A percentile compares a stretch with the other conserved stretches of the same genome.
Conservation (phyloP, 2,113 vertebrate genomes). For the Xiphorhynchus elegans region DNA sequence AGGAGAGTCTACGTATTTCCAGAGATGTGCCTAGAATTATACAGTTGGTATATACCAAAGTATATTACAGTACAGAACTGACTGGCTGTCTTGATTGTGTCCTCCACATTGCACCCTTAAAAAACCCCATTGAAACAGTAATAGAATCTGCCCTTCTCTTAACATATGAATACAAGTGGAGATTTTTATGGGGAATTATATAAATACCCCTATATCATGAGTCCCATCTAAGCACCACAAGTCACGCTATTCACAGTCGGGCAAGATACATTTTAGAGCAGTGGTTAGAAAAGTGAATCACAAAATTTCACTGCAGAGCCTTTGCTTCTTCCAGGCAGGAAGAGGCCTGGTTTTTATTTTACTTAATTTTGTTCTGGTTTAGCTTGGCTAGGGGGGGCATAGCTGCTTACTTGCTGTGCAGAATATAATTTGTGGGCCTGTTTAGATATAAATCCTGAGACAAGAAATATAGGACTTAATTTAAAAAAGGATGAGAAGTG, state of each 20-base stretch:
- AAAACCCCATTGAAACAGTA: background rate
- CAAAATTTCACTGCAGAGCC: background rate
- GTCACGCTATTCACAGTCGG: background rate
- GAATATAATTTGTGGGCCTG: background rate
- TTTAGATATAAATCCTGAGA: background rate
- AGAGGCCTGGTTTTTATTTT: constrained; percentile 5
- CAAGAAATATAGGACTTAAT: background rate
- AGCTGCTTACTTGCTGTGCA: background rate
- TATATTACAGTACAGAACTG: background rate
- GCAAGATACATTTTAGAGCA: background rate
- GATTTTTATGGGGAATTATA: background rate
- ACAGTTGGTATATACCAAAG: background rate
- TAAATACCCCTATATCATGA: background rate
- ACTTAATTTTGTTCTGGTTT: background rate
- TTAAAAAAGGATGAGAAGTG: background rate
- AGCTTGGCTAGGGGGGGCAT: background rate
- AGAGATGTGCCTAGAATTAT: background rate
- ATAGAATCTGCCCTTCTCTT: background rate
- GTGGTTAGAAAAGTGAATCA: background rate
- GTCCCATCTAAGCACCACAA: background rate
- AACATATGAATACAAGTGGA: background rate
- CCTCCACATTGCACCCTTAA: background rate
- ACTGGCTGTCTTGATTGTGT: background rate
- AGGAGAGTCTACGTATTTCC: background rate
- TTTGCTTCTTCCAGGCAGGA: background rate